Conservation (phyloP, 37 sponge, comb jelly and placozoan species). For the Halisarca cf. caerulea region DNA sequence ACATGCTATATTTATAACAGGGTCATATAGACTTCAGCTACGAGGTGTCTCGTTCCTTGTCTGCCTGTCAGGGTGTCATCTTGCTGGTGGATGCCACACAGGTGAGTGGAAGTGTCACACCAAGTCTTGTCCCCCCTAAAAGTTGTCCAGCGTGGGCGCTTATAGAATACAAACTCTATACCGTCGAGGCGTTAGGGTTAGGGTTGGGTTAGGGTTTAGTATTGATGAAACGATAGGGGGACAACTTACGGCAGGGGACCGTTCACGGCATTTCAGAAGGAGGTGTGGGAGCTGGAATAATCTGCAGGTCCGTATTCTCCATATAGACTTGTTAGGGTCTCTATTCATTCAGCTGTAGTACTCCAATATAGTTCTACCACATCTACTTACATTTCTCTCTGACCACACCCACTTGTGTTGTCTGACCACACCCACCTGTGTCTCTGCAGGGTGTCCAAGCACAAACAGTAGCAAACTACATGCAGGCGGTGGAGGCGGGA, state of each 20-base stretch:
- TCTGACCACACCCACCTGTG: background rate
- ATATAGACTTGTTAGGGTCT: too few species aligned
- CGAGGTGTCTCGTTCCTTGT: conserved; percentile 91
- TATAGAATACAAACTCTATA: too few species aligned
- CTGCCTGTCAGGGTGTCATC: conserved; percentile 91
- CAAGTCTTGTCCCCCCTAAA: too few species aligned
- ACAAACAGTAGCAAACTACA: conserved; percentile 92
- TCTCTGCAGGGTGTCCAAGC: conserved; percentile 88
- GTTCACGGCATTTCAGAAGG: too few species aligned
- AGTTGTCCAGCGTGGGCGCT: too few species aligned
- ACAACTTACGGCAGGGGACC: too few species aligned
- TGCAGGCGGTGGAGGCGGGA: conserved; percentile 71
- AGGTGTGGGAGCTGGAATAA: too few species aligned
- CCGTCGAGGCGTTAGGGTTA: too few species aligned
- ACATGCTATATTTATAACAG: conserved; percentile 22
- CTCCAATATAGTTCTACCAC: background rate
- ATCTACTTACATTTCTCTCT: background rate
- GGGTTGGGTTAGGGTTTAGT: too few species aligned
- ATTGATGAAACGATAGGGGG: too few species aligned
- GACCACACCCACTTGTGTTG: background rate
- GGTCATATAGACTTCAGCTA: conserved; percentile 97
- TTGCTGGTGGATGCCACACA: conserved; percentile 93
- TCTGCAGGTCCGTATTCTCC: too few species aligned
- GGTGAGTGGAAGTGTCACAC: conserved; percentile 47
- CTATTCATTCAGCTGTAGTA: too few species aligned